These are phyloP conservation scores for Amblyornis subalaris DNA, from an alignment of 2,113 vertebrate species.

Conservation along the genomic window DNA sequence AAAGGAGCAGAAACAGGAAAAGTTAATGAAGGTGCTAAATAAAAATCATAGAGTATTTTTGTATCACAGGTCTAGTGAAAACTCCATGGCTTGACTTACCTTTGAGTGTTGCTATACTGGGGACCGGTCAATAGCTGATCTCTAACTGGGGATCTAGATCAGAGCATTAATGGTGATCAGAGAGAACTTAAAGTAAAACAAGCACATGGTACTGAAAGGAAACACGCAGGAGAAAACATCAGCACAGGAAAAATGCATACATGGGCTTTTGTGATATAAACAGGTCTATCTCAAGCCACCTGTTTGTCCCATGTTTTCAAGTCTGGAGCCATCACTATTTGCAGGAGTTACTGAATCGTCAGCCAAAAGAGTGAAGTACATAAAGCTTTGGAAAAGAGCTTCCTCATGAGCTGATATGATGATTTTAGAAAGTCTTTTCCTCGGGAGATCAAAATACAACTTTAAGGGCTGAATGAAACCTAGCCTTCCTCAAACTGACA, in stretches of 20 bases:
- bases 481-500: neutral
- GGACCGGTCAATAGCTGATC: neutral
- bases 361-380: neutral
- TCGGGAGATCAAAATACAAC: neutral
- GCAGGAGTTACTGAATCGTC: neutral
- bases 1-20: conserved; percentile 10
- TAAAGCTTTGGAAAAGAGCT: neutral
- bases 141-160: neutral
- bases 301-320: neutral
- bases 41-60: conserved; percentile 35
- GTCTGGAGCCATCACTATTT: neutral
- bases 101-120: neutral
- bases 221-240: neutral
- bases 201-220: neutral
- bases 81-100: conserved; percentile 31
- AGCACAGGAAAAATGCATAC: neutral
- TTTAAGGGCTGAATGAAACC: neutral
- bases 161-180: neutral
- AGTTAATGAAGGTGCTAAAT: conserved; percentile 22
- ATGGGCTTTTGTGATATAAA: neutral
- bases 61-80: conserved; percentile 11
- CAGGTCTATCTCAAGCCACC: neutral
- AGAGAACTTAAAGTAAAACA: neutral
- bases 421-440: neutral
- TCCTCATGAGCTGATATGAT: neutral